These are phyloP conservation scores for Holacanthus passer DNA, from an alignment of 2,113 vertebrate species.

Conservation along the genomic window DNA sequence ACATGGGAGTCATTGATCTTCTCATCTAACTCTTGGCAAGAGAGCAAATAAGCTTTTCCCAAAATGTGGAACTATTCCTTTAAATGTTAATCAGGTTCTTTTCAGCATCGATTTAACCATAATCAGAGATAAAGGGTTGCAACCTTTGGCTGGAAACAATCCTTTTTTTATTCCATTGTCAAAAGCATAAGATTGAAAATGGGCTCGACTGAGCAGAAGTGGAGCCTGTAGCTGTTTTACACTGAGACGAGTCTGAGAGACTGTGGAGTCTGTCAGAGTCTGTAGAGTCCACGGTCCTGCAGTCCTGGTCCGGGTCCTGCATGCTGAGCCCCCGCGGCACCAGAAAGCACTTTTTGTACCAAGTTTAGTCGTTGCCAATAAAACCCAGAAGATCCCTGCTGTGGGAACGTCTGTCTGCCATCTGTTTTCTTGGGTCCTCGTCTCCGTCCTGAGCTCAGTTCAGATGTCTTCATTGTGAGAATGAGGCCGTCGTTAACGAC, in stretches of 20 bases:
- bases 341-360: constrained; percentile 76
- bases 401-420: constrained; percentile 56
- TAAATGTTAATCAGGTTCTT: too few relatives aligned
- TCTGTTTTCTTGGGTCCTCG: constrained; percentile 47
- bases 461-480: constrained; percentile 41
- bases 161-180: too few relatives aligned
- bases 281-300: neutral
- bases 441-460: constrained; percentile 8
- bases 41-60: too few relatives aligned
- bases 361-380: constrained; percentile 79
- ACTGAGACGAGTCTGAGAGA: neutral
- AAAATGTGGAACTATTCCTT: too few relatives aligned
- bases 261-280: neutral
- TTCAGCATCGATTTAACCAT: too few relatives aligned
- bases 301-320: constrained; percentile 47
- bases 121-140: too few relatives aligned
- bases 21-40: neutral
- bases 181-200: too few relatives aligned
- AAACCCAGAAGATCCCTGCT: constrained; percentile 62
- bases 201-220: neutral
- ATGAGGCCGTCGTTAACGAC: constrained; percentile 9
- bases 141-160: too few relatives aligned
- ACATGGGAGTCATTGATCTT: neutral
- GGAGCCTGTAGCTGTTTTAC: neutral
- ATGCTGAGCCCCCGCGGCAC: constrained; percentile 34